Base-by-base conservation (phyloP, 2,797 vertebrate genomes). In the Simalia tracyae region DNA sequence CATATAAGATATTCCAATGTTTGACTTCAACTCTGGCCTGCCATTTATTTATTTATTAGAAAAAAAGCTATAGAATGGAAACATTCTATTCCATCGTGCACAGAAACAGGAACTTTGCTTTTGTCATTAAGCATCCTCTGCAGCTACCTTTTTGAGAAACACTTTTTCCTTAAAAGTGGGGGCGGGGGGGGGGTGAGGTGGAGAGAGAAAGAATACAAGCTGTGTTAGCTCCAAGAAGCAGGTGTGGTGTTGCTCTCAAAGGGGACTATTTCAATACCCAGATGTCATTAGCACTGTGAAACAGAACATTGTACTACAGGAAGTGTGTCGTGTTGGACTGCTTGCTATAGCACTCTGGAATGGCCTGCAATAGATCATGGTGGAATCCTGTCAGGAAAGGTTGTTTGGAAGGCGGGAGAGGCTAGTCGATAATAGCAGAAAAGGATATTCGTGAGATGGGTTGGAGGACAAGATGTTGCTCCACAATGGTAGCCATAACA, bases 191-290 rank as follows among this genome's bases (percentile, higher is more conserved):
- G 46, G 1, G 22, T 46, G 22, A 46, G 42, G 19, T 12, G 57
- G 46, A 96, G 93, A 92, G 93, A 95, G 94, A 93, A 91, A 91
- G 56, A 90, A 72, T 54, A 95, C 61, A 92, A 92, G 46, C 90
- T 87, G 92, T 91, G 88, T n/a, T 96, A 81, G 93, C 92, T 95
- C 94, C 88, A 91, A 96, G 95, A 95, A 95, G 96, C 97, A 97
- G 97, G 96, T 96, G 93, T 93, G 91, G 93, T 1, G 17, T 60
- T 96, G 94, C 93, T 97, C 96, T 96, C 96, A 76, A 90, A 3
- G 95, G 96, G 96, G 96, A 90, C 90, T 95, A 93, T 95, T 96
- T 95, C 96, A 96, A 93, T 96, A 95, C 95, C 95, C 97, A 96
- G 94, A 96, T 91, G 89, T 97, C 95, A 96, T 96, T 95, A 97